These are phyloP conservation scores for Larimichthys crocea DNA, from an alignment of 2,113 vertebrate genomes.

Conservation along the genomic window DNA sequence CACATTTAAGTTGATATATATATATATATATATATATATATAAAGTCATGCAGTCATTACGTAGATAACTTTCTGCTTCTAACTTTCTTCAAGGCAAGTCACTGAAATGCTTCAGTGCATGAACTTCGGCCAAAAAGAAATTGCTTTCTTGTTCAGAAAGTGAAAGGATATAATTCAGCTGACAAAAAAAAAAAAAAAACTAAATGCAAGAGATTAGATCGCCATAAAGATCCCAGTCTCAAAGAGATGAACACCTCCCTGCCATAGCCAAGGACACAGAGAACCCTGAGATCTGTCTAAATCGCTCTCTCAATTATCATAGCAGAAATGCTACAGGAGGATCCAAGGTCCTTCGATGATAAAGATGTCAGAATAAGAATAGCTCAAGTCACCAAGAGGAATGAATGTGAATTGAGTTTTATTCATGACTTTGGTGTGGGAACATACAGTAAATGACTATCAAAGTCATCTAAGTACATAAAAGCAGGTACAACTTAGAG, in stretches of 20 bases:
- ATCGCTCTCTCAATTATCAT: constrained; percentile 60
- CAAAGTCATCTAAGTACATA: constrained; percentile 9
- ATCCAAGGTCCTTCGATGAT: constrained; percentile 60
- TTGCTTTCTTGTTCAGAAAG: constrained; percentile 70
- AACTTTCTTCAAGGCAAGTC: constrained; percentile 49
- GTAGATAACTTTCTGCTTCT: constrained; percentile 32
- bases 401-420: constrained; percentile 33
- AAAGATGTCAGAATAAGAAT: constrained; percentile 59
- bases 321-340: constrained; percentile 44
- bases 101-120: constrained; percentile 53
- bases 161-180: constrained; percentile 72
- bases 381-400: constrained; percentile 44
- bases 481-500: neutral
- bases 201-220: constrained; percentile 67
- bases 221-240: constrained; percentile 51
- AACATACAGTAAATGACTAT: constrained; percentile 21
- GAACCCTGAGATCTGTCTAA: constrained; percentile 55
- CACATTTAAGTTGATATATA: neutral
- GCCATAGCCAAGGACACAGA: constrained; percentile 48
- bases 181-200: constrained; percentile 46
- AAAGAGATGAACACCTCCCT: constrained; percentile 58
- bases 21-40: neutral
- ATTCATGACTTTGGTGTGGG: constrained; percentile 9
- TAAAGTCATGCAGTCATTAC: constrained; percentile 36
- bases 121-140: constrained; percentile 57